phyloP scores from a whole-genome alignment of 2,888 invertebrate genomes.

The Spodoptera exigua region DNA sequence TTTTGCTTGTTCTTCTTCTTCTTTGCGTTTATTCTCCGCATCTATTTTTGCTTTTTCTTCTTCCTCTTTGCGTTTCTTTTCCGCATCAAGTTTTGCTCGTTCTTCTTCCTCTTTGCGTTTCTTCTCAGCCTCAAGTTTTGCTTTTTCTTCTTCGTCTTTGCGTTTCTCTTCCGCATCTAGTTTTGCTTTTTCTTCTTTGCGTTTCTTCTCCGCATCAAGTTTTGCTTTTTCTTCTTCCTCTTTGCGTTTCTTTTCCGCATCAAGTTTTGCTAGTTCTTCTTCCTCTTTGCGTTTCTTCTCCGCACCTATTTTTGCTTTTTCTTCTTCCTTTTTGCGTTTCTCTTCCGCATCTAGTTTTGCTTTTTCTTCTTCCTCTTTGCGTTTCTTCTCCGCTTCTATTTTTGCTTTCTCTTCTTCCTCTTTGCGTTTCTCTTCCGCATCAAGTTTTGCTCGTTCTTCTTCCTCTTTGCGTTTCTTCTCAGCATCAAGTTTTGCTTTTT shows the following conservation, averaged over 20 bases:
- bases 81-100: not conserved
- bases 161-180: not conserved
- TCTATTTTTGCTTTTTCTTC: conserved; percentile 1
- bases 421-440: not conserved
- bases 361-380: not conserved
- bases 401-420: not conserved
- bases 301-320: not conserved
- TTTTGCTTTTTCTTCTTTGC: not conserved
- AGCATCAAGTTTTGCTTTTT: no score
- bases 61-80: not conserved
- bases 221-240: not conserved
- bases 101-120: not conserved
- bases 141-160: not conserved
- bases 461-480: not conserved
- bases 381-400: not conserved
- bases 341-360: not conserved
- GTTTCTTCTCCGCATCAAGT: conserved; percentile 1
- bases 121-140: not conserved
- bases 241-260: not conserved
- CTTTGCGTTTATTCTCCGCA: not conserved
- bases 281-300: conserved; percentile 3
- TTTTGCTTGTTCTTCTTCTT: conserved; percentile 16
- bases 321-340: not conserved
- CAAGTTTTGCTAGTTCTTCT: not conserved
- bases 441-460: not conserved